Conservation (phyloP, 2,113 vertebrate species). For the Nesoenas mayeri region DNA sequence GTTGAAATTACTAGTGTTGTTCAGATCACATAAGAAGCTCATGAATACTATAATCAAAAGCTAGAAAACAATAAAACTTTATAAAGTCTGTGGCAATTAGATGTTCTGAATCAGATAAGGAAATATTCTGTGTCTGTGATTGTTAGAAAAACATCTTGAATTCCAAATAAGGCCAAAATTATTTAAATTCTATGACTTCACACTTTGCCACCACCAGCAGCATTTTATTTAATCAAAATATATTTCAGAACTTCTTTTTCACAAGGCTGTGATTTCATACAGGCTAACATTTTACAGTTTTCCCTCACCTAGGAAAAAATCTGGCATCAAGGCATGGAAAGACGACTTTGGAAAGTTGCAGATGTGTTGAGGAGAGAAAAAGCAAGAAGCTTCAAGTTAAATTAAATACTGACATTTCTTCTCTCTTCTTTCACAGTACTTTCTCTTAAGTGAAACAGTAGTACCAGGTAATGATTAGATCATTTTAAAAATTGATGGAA, state of each 20-base stretch:
- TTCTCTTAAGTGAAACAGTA: conserved; percentile 54
- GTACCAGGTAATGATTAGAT: conserved; percentile 69
- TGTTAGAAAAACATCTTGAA: not conserved
- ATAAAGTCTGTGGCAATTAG: not conserved
- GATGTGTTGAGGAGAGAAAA: conserved; percentile 34
- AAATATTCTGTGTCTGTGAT: not conserved
- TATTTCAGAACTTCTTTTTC: not conserved
- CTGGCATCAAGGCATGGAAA: conserved; percentile 2
- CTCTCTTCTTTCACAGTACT: conserved; percentile 63
- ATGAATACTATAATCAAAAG: not conserved
- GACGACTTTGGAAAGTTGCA: not conserved
- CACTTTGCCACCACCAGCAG: not conserved
- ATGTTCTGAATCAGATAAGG: not conserved
- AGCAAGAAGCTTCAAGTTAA: conserved; percentile 65
- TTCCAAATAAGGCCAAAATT: not conserved
- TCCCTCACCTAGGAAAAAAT: not conserved
- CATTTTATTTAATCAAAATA: not conserved
- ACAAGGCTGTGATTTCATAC: not conserved
- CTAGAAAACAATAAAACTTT: not conserved
- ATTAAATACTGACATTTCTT: conserved; percentile 66
- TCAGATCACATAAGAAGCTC: not conserved
- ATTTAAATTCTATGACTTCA: not conserved
- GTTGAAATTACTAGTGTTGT: not conserved
- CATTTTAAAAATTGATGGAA: conserved; percentile 69
- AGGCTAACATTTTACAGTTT: not conserved